Conservation (phyloP, 1,140 invertebrate genomes). For the Cardiocondyla obscurior region DNA sequence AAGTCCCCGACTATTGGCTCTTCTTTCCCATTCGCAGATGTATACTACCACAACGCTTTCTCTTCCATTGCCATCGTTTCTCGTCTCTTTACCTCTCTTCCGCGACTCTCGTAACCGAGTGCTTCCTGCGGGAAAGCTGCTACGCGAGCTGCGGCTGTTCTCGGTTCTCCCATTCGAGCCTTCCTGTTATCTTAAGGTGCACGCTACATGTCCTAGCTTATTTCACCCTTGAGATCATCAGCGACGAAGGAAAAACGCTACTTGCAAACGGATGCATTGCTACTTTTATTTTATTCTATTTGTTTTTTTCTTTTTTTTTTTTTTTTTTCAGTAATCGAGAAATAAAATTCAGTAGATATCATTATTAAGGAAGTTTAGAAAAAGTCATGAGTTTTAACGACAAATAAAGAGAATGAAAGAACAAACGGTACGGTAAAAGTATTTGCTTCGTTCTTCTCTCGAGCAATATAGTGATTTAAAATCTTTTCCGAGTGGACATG, state of each 20-base stretch:
- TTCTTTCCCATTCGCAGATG: conserved; percentile 23
- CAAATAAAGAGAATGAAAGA: neutral
- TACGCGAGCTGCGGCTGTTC: conserved; percentile 23
- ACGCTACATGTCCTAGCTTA: conserved; percentile 43
- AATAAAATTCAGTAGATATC: conserved; percentile 5
- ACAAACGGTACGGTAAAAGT: neutral
- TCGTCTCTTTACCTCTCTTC: conserved; percentile 39
- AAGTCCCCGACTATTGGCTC: conserved; percentile 31
- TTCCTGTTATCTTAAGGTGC: conserved; percentile 52
- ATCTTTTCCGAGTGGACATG: neutral
- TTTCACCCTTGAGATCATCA: conserved; percentile 32
- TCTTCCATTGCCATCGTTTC: conserved; percentile 1
- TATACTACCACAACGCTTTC: conserved; percentile 13
- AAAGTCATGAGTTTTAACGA: neutral
- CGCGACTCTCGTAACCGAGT: conserved; percentile 67
- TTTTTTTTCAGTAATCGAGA: neutral
- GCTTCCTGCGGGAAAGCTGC: conserved; percentile 67
- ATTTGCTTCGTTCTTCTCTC: conserved; percentile 1
- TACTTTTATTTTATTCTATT: too few relatives aligned
- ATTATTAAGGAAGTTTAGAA: neutral
- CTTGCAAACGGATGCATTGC: conserved; percentile 18
- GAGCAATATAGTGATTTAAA: conserved; percentile 2
- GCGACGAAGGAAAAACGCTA: conserved; percentile 17
- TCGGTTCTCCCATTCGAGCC: conserved; percentile 10
- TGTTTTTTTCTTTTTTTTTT: too few relatives aligned